phyloP scores from a whole-genome alignment of 2,113 vertebrate genomes.

The Etheostoma spectabile region DNA sequence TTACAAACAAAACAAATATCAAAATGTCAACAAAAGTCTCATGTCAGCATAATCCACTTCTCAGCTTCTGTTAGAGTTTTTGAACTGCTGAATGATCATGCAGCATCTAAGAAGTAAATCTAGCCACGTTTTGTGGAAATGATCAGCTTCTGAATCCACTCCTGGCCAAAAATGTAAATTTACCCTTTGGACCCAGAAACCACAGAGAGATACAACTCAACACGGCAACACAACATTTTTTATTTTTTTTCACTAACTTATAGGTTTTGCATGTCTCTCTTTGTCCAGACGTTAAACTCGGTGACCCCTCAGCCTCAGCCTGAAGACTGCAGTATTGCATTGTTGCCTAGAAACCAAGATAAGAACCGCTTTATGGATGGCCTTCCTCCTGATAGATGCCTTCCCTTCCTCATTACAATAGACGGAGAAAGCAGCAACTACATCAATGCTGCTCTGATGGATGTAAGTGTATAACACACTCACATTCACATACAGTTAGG shows the following conservation, averaged over 20 bases:
- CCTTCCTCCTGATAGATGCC: slow-evolving; percentile 97
- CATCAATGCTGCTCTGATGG: slow-evolving; percentile 99
- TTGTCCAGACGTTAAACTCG: slow-evolving; percentile 95
- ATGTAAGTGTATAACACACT: slow-evolving; percentile 87
- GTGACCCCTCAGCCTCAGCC: slow-evolving; percentile 98
- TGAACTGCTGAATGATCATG: not conserved
- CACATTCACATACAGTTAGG: not conserved
- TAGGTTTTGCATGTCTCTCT: not conserved
- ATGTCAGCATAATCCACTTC: not conserved
- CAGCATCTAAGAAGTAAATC: not conserved
- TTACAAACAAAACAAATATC: not conserved
- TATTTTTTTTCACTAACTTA: not conserved
- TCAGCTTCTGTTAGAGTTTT: not conserved
- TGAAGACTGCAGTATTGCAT: slow-evolving; percentile 98
- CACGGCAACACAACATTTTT: not conserved
- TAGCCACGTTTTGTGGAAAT: not conserved
- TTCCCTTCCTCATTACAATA: slow-evolving; percentile 99
- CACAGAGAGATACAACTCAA: not conserved
- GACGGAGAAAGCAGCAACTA: slow-evolving; percentile 99
- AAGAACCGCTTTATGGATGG: slow-evolving; percentile 99
- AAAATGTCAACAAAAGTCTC: not conserved
- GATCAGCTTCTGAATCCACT: not conserved
- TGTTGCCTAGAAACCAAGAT: slow-evolving; percentile 98
- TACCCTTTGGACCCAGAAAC: not conserved
- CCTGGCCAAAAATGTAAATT: not conserved